Evolutionary conservation across 2,888 invertebrate species (phyloP), one percentile per base, ranked within the genome.

Genomic region (Mellilla xanthometata): DNA sequence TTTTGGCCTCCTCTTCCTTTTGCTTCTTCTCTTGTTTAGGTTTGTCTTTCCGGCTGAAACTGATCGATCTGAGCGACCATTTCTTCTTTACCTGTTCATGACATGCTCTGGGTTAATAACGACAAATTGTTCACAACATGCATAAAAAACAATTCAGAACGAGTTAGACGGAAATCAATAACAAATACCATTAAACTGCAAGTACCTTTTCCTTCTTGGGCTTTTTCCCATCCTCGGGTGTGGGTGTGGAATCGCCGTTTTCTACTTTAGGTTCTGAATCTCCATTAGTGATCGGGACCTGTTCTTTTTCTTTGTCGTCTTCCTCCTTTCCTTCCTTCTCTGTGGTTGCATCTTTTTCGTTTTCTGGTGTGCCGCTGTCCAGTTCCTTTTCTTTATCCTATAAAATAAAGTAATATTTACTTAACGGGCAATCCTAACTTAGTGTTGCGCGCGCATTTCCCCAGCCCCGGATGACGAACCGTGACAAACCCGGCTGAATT

Each of bases 41-140:
- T 91, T 96, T 96, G 77, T 96, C 96, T 85, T 95, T 96, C 84
- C 94, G 94, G 74, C 95, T 94, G 84, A 96, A 96, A 74, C 95
- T 95, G 89, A 96, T 94, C 74, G 94, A 95, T 73, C 96, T 93
- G 85, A 96, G 94, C 67, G 95, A 96, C 95, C 95, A 96, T 91
- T 96, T 96, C 93, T 95, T 96, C 93, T 95, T 96, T 64, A 93
- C 91, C 91, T 93, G 89, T 56, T 72, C 63, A 65, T 63, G 63
- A 76, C 68, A 73, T 73, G 68, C 65, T 60, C 40, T 46, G 49
- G 56, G 61, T 78, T 78, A 76, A 65, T 60, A 66, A 68, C 58
- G 54, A 60, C 36, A 60, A 61, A 57, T 44, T 50, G 59, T 44
- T 60, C 68, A 59, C 60, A 60, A 54, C 73, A 74, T 73, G 73